phyloP scores from a whole-genome alignment of 1,140 invertebrate genomes.

The Caenorhabditis tropicalis region DNA sequence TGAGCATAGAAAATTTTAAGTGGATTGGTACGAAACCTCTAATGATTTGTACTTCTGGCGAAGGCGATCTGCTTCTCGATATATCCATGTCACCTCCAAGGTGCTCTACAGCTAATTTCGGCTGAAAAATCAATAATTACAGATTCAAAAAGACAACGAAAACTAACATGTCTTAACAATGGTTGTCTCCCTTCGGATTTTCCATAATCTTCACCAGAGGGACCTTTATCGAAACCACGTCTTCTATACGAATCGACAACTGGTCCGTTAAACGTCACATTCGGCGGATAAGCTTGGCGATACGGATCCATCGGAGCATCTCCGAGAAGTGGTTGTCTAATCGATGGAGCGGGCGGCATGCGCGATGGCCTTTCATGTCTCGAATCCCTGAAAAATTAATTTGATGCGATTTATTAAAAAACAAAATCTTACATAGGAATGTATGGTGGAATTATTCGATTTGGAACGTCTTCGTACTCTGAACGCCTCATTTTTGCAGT shows the following conservation, averaged over 20 bases:
- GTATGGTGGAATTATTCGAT: background rate
- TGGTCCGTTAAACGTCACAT: background rate
- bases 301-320: background rate
- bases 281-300: background rate
- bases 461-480: background rate
- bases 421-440: background rate
- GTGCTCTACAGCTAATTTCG: background rate
- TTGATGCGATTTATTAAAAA: background rate
- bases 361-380: background rate
- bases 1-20: background rate
- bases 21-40: background rate
- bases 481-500: background rate
- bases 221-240: slow-evolving; percentile 18
- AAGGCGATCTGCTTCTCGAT: background rate
- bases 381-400: background rate
- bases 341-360: background rate
- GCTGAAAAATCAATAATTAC: background rate
- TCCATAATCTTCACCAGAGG: background rate
- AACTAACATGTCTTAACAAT: background rate
- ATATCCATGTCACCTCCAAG: slow-evolving; percentile 11
- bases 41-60: background rate
- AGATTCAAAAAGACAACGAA: background rate
- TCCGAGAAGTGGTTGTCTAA: background rate
- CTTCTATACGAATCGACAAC: background rate
- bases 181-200: background rate